Base-by-base conservation (phyloP, 37 sponge, comb jelly and placozoan species). In the Haliclona indistincta region DNA sequence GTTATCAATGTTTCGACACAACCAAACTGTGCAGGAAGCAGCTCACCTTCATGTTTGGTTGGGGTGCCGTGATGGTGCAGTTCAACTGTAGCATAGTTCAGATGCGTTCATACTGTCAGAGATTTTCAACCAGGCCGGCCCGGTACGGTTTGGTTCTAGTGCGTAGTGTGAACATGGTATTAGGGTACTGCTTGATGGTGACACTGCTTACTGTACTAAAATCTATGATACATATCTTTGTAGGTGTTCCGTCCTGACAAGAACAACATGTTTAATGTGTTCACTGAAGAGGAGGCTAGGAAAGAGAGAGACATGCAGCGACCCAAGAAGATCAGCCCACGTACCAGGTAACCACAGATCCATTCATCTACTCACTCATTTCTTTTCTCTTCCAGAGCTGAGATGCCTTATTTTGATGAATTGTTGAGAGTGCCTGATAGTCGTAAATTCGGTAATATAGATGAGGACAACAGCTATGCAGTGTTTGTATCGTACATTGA, bases 401-500 rank as follows among this genome's bases (percentile, higher is more conserved):
- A 84, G 54, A 63, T 64, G 76, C 74, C 86, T 13, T 86, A 90
- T 15, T 90, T 73, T 66, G 82, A 82, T 3, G 91, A 90, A 43
- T 43, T 85, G 5, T 55, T 90, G 53, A 54, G 91, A 17, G 40
- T 85, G 6, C 82, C 86, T 15, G 86, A 85, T 43, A 20, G 51
- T 0, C 81, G 81, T 5, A 81, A 77, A 38, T 66, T 71, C n/a
- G 67, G 64, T 39, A 76, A 65, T 43, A 83, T 93, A 0, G 96
- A 98, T 49, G 94, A 95, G 73, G 99, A 98, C 71, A 87, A 74
- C 41, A 78, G 67, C 38, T 98, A 93, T 73, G 80, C 93, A 54
- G 94, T 98, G 49, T 95, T 98, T 81, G 88, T 95, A 49, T 90
- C 91, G 49, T 98, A 92, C 56, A 79, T 95, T 26, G 99, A 98